Base-by-base conservation (phyloP, 2,888 invertebrate genomes). In the Odontocolon sp. region DNA sequence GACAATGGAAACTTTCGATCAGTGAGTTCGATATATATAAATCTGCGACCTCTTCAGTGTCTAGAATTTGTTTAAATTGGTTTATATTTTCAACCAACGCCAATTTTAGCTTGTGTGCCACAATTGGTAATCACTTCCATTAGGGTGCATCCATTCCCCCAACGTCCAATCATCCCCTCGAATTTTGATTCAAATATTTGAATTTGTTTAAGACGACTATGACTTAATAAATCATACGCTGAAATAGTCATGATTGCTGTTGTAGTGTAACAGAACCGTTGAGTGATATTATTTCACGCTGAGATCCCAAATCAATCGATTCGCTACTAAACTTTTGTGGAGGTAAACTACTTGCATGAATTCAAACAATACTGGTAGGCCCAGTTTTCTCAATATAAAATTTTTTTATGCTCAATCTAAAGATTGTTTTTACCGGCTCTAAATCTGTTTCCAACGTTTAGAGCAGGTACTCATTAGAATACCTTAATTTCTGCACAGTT, bases 311-410 rank as follows among this genome's bases (percentile, higher is more conserved):
- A 14, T n/a, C 2, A 63, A 74, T 74, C 47, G 57, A 74, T 63
- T 63, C 23, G 33, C 31, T 31, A 42, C 56, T 56, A 69, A 69
- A 63, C 47, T 63, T 74, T 68, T 50, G 63, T 69, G 26, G 70
- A 33, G 61, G 42, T n/a, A 33, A 54, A 54, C 54, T n/a, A n/a
- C n/a, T n/a, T n/a, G n/a, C n/a, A n/a, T n/a, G n/a, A n/a, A n/a
- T n/a, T n/a, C n/a, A n/a, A n/a, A n/a, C n/a, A n/a, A n/a, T n/a
- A n/a, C n/a, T n/a, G n/a, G n/a, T n/a, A n/a, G n/a, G n/a, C n/a
- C n/a, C n/a, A n/a, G n/a, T n/a, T n/a, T n/a, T n/a, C n/a, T n/a
- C n/a, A n/a, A n/a, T n/a, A n/a, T n/a, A n/a, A n/a, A n/a, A n/a
- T n/a, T n/a, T n/a, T n/a, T n/a, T n/a, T n/a, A n/a, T n/a, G n/a